Evolutionary conservation across 2,113 vertebrate species (phyloP).

Genomic region (Ceratotherium simum): DNA sequence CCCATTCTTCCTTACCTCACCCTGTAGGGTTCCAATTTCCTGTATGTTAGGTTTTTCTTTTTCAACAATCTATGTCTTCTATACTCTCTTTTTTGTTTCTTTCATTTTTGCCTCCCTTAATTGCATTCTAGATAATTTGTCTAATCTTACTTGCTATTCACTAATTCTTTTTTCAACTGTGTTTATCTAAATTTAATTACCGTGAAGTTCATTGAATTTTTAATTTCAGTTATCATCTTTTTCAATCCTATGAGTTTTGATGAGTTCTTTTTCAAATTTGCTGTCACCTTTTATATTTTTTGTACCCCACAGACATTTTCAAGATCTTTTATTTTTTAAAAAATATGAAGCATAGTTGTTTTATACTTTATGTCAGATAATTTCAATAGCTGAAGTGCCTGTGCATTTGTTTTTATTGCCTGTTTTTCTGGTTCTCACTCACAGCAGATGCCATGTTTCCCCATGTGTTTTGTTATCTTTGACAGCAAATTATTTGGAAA

Average conservation of each 20-base stretch:
- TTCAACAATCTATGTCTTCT: not conserved
- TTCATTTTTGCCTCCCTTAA: not conserved
- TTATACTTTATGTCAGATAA: not conserved
- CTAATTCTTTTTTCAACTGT: not conserved
- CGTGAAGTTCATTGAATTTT: not conserved
- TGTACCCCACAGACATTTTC: not conserved
- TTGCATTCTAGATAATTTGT: not conserved
- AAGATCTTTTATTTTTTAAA: not conserved
- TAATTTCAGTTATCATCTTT: not conserved
- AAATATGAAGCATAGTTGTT: not conserved
- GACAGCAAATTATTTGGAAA: constrained; percentile 13
- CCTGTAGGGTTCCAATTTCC: not conserved
- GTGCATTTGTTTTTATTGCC: not conserved
- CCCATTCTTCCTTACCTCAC: not conserved
- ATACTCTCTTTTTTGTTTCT: not conserved
- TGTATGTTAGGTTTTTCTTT: not conserved
- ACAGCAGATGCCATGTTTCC: not conserved
- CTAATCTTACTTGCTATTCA: not conserved
- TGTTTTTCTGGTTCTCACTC: not conserved
- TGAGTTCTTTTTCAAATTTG: not conserved
- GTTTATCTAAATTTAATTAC: not conserved
- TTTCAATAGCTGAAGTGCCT: not conserved
- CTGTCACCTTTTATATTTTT: not conserved
- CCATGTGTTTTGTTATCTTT: not conserved
- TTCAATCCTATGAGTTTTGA: not conserved